Base-by-base conservation (phyloP, 37 sponge, comb jelly and placozoan genomes). In the Spongilla lacustris region DNA sequence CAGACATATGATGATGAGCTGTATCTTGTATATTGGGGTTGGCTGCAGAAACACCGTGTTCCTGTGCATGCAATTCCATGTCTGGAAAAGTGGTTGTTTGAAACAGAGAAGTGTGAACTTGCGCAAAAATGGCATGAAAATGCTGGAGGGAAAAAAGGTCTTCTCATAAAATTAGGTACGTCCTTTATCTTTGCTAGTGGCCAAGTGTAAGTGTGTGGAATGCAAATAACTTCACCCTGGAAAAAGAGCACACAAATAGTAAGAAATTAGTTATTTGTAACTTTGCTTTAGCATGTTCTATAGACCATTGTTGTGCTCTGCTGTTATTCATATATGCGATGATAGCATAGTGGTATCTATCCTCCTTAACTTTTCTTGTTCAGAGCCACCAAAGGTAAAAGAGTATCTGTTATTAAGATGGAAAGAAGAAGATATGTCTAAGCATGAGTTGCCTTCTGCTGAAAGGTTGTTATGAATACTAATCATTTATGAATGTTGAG, bases 31-130 rank as follows among this genome's bases (percentile, higher is more conserved):
- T 32, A 33, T 82, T 35, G 0, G 10, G 3, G 2, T 36, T 4
- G 26, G 21, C 24, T 73, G 14, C 69, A 86, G 81, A 85, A 85
- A n/a, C 82, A 90, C 31, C 36, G 69, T 23, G 82, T 85, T 23
- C 85, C 83, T 49, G 82, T 85, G 31, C 76, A 81, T 29, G 30
- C 79, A 35, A 80, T 90, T n/a, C 91, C 91, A 37, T 90, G 91
- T 49, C 68, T 90, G 75, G 81, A 90, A 30, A 67, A 90, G 69
- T 84, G 85, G 85, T 50, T 90, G 67, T 84, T 80, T 50, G 66
- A 41, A 17, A 31, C 74, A 32, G 66, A 73, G 27, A 73, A 66
- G 25, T 48, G 23, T n/a, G 27, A 36, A 24, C 67, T 84, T 26
- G 84, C 75, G 13, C 76, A 75, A 31, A 49, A 74, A n/a, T 84